Base-by-base conservation (phyloP, 2,113 vertebrate genomes). In the Ailuropoda melanoleuca region DNA sequence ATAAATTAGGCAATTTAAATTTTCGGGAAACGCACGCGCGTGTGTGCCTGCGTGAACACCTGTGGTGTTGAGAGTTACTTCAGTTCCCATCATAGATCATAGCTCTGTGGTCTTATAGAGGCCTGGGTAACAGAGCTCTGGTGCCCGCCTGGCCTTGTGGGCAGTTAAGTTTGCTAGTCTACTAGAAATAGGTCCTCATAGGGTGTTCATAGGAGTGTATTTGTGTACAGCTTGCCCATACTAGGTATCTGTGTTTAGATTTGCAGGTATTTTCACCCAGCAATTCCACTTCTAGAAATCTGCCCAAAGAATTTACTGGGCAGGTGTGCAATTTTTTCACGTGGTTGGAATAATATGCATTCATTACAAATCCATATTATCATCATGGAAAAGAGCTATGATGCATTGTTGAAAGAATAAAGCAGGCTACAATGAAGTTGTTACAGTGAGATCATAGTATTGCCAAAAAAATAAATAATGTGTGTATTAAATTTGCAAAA, bases 281-380 rank as follows among this genome's bases (percentile, higher is more conserved):
- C 70, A n/a, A 48, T 90, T 86, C 48, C 21, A 50, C 34, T 95
- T 85, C 74, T 95, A 82, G 83, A 89, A 93, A 48, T 85, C 56
- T 77, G 21, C 68, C 26, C 23, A 64, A 88, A 72, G 68, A 70
- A 75, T 77, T 86, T 82, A 87, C 85, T 37, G 39, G 46, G 78
- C n/a, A 86, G 46, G 46, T 77, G 5, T 94, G 50, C n/a, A 64
- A 2, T 77, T 88, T 91, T 78, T 68, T 90, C 18, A 37, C 55
- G 7, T 50, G 68, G 31, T 48, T 55, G 53, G 46, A 91, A 88
- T 85, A 78, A 46, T 72, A 58, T 85, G 24, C 8, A 64, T 39
- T 93, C 26, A 12, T 87, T 92, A 66, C 6, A 93, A 34, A 74
- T 88, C 18, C 60, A 4, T 90, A 70, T 81, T 64, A 82, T 89